Percentiles rank a stretch among this genome's conserved stretches.
phyloP scores from a whole-genome alignment of 2,888 invertebrate genomes.

The Apoda limacodes region DNA sequence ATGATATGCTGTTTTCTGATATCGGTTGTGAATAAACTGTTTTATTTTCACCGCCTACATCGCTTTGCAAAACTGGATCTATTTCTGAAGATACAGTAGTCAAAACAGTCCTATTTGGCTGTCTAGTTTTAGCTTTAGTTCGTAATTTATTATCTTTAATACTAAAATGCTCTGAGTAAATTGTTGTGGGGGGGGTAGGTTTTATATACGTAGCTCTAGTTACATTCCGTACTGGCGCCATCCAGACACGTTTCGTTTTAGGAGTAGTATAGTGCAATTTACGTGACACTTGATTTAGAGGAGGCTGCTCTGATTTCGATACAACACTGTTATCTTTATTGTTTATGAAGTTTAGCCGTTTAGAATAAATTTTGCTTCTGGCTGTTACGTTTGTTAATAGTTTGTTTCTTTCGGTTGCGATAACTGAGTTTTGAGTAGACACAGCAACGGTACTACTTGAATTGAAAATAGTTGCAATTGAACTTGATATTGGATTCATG shows the following conservation, averaged over 20 bases:
- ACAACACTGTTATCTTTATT: conserved; percentile 53
- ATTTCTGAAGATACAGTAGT: conserved; percentile 61
- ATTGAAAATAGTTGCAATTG: conserved; percentile 22
- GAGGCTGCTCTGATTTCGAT: conserved; percentile 29
- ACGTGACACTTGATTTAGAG: conserved; percentile 31
- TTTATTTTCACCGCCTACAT: conserved; percentile 45
- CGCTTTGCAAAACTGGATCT: conserved; percentile 57
- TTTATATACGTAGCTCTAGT: conserved; percentile 30
- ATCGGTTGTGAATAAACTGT: conserved; percentile 50
- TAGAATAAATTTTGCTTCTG: conserved; percentile 50
- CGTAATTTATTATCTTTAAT: conserved; percentile 42
- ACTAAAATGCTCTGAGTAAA: conserved; percentile 55
- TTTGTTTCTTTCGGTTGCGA: conserved; percentile 37
- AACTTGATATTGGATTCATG: conserved; percentile 13
- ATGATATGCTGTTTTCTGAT: conserved; percentile 58
- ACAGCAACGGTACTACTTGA: conserved; percentile 22
- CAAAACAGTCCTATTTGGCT: conserved; percentile 33
- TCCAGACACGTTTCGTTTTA: conserved; percentile 50
- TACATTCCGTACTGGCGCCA: conserved; percentile 47
- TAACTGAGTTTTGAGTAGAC: conserved; percentile 38
- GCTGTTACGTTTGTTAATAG: conserved; percentile 31
- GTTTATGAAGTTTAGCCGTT: conserved; percentile 43
- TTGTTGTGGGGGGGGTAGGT: conserved; percentile 41
- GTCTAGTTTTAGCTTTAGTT: conserved; percentile 27
- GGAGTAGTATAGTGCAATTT: conserved; percentile 55